Evolutionary conservation across 2,113 vertebrate genomes (phyloP).

Genomic region (Alligator sinensis): DNA sequence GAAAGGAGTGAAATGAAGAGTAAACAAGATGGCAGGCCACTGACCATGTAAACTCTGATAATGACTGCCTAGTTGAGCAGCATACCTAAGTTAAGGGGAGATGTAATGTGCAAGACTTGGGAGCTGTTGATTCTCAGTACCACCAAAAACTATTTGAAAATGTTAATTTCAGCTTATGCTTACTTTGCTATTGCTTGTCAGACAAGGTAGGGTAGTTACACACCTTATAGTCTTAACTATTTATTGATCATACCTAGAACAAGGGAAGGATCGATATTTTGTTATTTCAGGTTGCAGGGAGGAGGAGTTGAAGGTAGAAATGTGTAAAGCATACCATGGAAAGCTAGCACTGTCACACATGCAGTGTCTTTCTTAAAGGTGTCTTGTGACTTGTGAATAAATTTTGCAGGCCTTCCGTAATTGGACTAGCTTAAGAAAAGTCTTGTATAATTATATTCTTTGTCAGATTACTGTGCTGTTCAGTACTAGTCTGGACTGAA

Average conservation of each 20-base stretch:
- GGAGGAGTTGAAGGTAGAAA: background rate
- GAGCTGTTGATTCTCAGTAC: background rate
- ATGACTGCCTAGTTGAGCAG: too few species aligned
- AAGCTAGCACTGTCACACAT: fast-evolving
- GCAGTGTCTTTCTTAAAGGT: background rate
- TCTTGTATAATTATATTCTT: background rate
- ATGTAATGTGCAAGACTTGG: too few species aligned
- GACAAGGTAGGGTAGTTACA: background rate
- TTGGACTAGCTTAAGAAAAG: background rate
- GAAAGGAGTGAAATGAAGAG: too few species aligned
- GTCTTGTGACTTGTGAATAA: background rate
- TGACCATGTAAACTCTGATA: too few species aligned
- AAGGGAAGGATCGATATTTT: background rate
- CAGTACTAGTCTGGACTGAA: background rate
- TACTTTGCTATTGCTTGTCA: background rate
- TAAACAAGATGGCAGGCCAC: too few species aligned
- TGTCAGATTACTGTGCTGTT: background rate
- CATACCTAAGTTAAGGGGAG: too few species aligned
- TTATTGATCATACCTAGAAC: background rate
- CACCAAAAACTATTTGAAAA: background rate
- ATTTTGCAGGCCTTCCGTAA: fast-evolving
- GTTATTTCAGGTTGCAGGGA: background rate
- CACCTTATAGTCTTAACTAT: background rate
- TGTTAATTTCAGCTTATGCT: background rate
- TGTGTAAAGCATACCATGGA: background rate